Conservation (phyloP, 1,140 invertebrate species). For the Listronotus bonariensis region DNA sequence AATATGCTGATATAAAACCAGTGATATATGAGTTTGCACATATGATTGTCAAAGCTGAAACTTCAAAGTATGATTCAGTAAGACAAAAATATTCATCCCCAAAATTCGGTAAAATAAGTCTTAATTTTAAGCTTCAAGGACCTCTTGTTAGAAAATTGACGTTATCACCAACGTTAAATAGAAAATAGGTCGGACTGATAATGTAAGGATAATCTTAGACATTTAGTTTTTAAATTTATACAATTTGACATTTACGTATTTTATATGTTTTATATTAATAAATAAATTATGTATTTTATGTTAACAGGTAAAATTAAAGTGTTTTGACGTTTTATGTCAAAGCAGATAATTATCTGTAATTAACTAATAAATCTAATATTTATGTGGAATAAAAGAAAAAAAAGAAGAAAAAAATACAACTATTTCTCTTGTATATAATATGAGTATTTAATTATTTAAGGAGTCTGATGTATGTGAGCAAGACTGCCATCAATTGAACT, state of each 20-base stretch:
- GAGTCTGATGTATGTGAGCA: too few relatives aligned
- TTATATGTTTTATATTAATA: slow-evolving; percentile 8
- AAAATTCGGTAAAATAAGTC: slow-evolving; percentile 60
- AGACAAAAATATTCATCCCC: slow-evolving; percentile 58
- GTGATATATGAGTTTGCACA: slow-evolving; percentile 55
- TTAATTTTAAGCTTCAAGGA: slow-evolving; percentile 57
- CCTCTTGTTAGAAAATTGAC: slow-evolving; percentile 53
- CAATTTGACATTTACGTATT: slow-evolving; percentile 6
- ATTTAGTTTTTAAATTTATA: neutral
- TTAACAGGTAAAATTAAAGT: neutral
- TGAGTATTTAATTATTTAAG: too few relatives aligned
- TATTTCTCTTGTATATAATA: too few relatives aligned
- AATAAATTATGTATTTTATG: neutral
- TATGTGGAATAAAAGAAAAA: too few relatives aligned
- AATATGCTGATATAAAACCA: slow-evolving; percentile 56
- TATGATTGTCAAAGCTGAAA: slow-evolving; percentile 55
- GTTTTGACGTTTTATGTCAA: neutral
- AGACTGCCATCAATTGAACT: too few relatives aligned
- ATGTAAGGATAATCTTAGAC: neutral
- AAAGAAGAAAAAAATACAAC: too few relatives aligned
- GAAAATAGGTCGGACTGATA: slow-evolving; percentile 11
- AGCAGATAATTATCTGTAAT: too few relatives aligned
- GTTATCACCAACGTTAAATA: slow-evolving; percentile 18
- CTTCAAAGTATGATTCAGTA: slow-evolving; percentile 57
- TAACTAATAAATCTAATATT: too few relatives aligned